These are phyloP conservation scores for Bucorvus abyssinicus DNA, from an alignment of 2,797 vertebrate species.

Conservation along the genomic window DNA sequence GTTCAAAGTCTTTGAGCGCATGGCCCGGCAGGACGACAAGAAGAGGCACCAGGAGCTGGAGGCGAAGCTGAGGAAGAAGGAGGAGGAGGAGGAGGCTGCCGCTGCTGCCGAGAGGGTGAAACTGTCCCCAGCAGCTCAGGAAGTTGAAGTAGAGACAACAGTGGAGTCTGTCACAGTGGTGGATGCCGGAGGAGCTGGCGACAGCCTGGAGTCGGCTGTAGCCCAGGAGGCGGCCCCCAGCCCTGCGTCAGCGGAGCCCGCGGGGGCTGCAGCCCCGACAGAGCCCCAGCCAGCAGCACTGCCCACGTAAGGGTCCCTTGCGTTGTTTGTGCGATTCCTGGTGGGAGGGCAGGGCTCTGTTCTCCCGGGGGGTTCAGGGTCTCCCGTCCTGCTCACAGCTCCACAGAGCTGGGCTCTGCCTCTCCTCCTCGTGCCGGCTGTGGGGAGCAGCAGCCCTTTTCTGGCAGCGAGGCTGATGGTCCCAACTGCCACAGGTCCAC, in stretches of 20 bases:
- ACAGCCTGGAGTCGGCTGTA: not conserved
- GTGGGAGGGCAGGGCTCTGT: not conserved
- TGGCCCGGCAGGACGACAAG: slow-evolving; percentile 87
- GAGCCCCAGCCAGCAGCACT: not conserved
- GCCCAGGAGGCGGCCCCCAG: not conserved
- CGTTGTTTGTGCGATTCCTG: not conserved
- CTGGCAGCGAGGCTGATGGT: not conserved
- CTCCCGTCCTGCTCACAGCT: not conserved
- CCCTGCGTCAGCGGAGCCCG: not conserved
- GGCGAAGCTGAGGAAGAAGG: slow-evolving; percentile 72
- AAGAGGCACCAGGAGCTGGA: slow-evolving; percentile 73
- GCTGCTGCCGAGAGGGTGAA: slow-evolving; percentile 71
- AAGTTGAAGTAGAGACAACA: slow-evolving; percentile 64
- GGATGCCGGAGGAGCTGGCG: not conserved
- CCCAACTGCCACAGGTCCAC: not conserved
- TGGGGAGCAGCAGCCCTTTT: not conserved
- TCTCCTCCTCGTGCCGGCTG: not conserved
- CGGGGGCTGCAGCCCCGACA: not conserved
- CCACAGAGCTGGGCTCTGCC: rapidly evolving
- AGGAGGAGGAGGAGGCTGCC: slow-evolving; percentile 61
- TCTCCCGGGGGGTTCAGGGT: not conserved
- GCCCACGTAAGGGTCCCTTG: slow-evolving; percentile 67
- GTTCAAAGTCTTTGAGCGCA: slow-evolving; percentile 85
- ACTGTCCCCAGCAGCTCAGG: slow-evolving; percentile 71
- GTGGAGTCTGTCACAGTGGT: not conserved